These are phyloP conservation scores for Halcyon chelicuti DNA, from an alignment of 2,797 vertebrate genomes.

Conservation along the genomic window DNA sequence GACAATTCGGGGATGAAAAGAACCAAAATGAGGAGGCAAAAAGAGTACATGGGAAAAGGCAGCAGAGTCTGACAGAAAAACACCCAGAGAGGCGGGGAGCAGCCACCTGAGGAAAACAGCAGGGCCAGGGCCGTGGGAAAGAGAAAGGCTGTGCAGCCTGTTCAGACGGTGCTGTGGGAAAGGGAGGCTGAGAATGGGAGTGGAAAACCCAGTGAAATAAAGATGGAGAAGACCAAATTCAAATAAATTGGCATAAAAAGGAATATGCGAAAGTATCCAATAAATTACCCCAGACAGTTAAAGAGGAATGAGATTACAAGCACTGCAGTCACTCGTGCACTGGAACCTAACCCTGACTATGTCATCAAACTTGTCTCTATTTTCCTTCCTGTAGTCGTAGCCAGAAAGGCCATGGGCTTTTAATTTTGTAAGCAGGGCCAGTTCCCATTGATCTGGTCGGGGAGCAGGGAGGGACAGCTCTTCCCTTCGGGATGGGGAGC, in stretches of 20 bases:
- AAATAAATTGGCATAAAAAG: background rate
- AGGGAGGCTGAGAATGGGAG: background rate
- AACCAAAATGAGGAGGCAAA: background rate
- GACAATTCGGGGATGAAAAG: background rate
- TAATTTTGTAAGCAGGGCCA: background rate
- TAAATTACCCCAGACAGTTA: fast-evolving
- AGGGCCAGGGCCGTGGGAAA: background rate
- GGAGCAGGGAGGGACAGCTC: background rate
- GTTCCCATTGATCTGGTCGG: background rate
- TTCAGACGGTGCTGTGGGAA: background rate
- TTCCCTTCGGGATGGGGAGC: background rate
- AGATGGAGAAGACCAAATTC: background rate
- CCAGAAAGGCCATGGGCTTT: background rate
- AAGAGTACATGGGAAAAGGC: background rate
- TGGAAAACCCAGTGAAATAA: background rate
- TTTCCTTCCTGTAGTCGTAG: background rate
- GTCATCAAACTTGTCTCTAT: background rate
- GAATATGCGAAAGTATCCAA: background rate
- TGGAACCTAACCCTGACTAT: background rate
- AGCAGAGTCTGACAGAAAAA: background rate
- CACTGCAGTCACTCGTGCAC: background rate
- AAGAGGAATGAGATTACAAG: background rate
- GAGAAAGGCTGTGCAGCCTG: background rate
- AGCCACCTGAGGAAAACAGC: background rate
- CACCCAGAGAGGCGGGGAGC: background rate